These are phyloP conservation scores for Phengaris alcon DNA, from an alignment of 2,888 invertebrate genomes.

Conservation along the genomic window DNA sequence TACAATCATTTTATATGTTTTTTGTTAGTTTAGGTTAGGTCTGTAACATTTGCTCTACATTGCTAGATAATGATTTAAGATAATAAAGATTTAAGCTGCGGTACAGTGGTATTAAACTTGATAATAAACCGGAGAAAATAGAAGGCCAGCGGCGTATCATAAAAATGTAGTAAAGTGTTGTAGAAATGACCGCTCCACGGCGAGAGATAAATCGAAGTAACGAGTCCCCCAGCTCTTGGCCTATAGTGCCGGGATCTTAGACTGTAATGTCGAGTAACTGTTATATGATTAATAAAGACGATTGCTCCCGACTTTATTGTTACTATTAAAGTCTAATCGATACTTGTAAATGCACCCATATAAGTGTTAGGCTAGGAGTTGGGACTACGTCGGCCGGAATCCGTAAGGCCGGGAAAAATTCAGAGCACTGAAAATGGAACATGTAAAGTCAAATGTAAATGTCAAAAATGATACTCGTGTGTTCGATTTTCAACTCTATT, in stretches of 20 bases:
- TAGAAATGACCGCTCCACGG: conserved; percentile 12
- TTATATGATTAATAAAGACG: not conserved
- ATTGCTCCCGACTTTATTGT: conserved; percentile 18
- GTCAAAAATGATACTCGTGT: no score
- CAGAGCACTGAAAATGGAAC: no score
- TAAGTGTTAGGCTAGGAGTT: not conserved
- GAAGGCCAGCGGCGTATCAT: conserved; percentile 7
- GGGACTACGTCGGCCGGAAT: no score
- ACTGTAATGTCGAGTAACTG: conserved; percentile 12
- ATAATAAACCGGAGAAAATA: not conserved
- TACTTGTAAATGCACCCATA: not conserved
- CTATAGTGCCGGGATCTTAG: conserved; percentile 3
- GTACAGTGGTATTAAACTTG: not conserved
- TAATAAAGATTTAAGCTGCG: not conserved
- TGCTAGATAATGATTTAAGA: not conserved
- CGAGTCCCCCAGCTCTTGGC: conserved; percentile 12
- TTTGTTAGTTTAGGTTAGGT: not conserved
- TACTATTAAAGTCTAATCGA: not conserved
- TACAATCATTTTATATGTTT: no score
- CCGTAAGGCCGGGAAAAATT: no score
- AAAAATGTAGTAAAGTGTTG: conserved; percentile 20
- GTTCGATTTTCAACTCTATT: no score
- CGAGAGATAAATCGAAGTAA: conserved; percentile 13
- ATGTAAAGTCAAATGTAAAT: no score
- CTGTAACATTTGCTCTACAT: not conserved